Base-by-base conservation (phyloP, 1,140 invertebrate species). In the Euwallacea fornicatus region DNA sequence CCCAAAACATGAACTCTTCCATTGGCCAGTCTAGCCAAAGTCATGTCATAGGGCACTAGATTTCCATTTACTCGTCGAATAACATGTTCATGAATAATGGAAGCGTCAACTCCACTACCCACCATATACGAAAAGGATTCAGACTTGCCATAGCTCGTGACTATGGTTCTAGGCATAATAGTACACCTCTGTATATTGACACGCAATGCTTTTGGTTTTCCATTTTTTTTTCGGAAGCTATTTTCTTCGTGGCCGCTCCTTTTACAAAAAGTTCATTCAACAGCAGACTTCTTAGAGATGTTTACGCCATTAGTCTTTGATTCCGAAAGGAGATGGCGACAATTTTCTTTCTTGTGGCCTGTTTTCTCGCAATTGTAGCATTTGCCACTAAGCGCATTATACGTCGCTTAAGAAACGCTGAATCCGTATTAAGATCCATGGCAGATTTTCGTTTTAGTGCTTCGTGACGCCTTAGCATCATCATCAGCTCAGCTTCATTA, bases 401-500 rank as follows among this genome's bases (percentile, higher is more conserved):
- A 47, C 7, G 2, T 63, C n/a, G 11, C 61, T 63, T 63, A 11
- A 2, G 7, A 11, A 50, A 3, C 11, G 7, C 47, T 16, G 42
- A 8, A 3, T n/a, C 7, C 47, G 6, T 9, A 15, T 63, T 10
- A 8, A 6, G n/a, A 46, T 11, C 15, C 61, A 46, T 13, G 7
- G 61, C 13, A 33, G 21, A 4, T 33, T 4, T 33, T 33, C 21
- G 21, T 63, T 63, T 63, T 42, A 63, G 44, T 63, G 16, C 46
- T 47, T 58, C 47, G 41, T 66, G 21, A 33, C 56, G 11, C 11
- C 54, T 56, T 42, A 55, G 55, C 6, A 66, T 9, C 16, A 56
- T 21, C 42, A 66, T 55, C 53, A 66, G 21, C 41, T 54, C 64
- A 66, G n/a, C 56, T 66, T 66, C 47, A 56, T 66, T 66, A n/a